Percentiles rank a stretch among this genome's conserved stretches.
phyloP scores from a whole-genome alignment of 1,140 invertebrate species.

The Bombus breviceps region DNA sequence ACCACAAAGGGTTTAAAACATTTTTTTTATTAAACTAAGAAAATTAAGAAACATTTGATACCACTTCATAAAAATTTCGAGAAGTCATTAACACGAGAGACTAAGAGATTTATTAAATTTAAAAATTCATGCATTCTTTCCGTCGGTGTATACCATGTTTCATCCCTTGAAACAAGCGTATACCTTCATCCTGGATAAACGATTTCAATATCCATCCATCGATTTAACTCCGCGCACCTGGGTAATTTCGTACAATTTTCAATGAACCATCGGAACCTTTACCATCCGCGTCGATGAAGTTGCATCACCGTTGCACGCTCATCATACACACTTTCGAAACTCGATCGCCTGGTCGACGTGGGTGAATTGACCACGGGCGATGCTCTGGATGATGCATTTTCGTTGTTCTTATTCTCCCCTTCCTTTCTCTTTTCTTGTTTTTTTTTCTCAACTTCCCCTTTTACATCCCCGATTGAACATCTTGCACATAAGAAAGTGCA shows the following conservation, averaged over 20 bases:
- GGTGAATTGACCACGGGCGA: slow-evolving; percentile 40
- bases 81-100: not conserved
- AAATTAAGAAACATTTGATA: no score
- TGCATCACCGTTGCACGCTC: slow-evolving; percentile 16
- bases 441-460: not conserved
- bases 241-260: not conserved
- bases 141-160: not conserved
- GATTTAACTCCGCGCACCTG: not conserved
- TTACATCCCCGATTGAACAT: slow-evolving; percentile 28
- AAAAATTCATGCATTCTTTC: not conserved
- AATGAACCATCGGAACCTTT: not conserved
- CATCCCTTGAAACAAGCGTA: no score
- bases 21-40: no score
- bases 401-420: slow-evolving; percentile 13
- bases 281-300: slow-evolving; percentile 4
- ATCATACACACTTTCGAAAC: slow-evolving; percentile 32
- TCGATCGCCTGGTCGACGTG: slow-evolving; percentile 31
- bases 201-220: not conserved
- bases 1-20: no score
- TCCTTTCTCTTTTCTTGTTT: not conserved
- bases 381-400: slow-evolving; percentile 37
- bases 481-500: slow-evolving; percentile 57
- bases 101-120: not conserved
- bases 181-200: not conserved
- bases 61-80: not conserved